Conservation (phyloP, 37 sponge, comb jelly and placozoan genomes). For the Geodia barretti region DNA sequence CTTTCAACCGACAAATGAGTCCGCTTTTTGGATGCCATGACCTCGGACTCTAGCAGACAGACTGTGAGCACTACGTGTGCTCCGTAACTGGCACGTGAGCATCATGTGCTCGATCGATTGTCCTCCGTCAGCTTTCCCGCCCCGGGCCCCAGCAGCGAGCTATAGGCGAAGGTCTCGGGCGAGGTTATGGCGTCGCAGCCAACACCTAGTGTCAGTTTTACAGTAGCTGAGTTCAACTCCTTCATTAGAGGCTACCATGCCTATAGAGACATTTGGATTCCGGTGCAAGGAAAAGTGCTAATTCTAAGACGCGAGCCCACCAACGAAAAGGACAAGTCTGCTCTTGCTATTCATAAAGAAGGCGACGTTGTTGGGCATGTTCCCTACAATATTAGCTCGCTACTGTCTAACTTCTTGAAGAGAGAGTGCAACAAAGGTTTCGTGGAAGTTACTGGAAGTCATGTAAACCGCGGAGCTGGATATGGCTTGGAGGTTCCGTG, state of each 20-base stretch:
- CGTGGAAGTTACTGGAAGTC: slow-evolving; percentile 46
- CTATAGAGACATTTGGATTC: slow-evolving; percentile 46
- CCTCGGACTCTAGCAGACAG: too few relatives aligned
- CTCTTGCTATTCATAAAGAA: slow-evolving; percentile 31
- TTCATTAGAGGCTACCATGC: slow-evolving; percentile 40
- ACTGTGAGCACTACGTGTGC: too few relatives aligned
- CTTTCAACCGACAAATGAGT: not conserved
- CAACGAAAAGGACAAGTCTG: slow-evolving; percentile 25
- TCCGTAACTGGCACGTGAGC: too few relatives aligned
- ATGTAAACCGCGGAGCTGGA: slow-evolving; percentile 56
- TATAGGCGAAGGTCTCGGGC: not conserved
- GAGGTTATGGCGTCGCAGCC: not conserved
- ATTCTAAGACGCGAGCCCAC: slow-evolving; percentile 26
- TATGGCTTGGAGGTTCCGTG: slow-evolving; percentile 64
- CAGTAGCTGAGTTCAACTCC: slow-evolving; percentile 7
- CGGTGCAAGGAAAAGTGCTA: slow-evolving; percentile 8
- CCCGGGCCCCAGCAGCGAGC: too few relatives aligned
- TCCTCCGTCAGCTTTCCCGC: too few relatives aligned
- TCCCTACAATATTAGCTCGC: slow-evolving; percentile 36
- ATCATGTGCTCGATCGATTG: too few relatives aligned
- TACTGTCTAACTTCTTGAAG: slow-evolving; percentile 27
- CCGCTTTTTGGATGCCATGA: too few relatives aligned
- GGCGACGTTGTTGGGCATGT: slow-evolving; percentile 38
- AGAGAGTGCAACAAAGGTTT: slow-evolving; percentile 54
- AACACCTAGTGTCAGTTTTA: not conserved